These are phyloP conservation scores for Brienomyrus longianalis DNA, from an alignment of 2,113 vertebrate genomes.

Conservation along the genomic window DNA sequence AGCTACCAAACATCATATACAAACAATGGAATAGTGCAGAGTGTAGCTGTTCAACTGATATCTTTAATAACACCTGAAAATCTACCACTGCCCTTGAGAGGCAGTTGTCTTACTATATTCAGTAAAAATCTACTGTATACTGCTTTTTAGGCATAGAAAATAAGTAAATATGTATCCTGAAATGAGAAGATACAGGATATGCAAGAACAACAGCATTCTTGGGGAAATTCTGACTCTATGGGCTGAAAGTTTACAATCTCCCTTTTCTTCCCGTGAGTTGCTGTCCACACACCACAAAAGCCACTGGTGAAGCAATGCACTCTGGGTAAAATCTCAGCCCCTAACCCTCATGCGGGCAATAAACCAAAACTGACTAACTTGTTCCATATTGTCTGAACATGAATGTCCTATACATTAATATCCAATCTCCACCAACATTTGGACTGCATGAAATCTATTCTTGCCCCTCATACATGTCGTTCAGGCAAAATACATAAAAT, in stretches of 20 bases:
- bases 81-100: neutral
- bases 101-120: neutral
- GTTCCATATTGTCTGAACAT: neutral
- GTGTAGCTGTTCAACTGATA: neutral
- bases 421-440: neutral
- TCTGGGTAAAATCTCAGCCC: neutral
- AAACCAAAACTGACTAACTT: neutral
- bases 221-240: neutral
- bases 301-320: neutral
- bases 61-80: neutral
- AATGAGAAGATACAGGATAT: neutral
- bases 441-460: neutral
- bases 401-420: neutral
- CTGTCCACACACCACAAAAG: neutral
- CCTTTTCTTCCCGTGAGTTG: neutral
- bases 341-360: neutral
- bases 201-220: neutral
- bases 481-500: neutral
- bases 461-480: neutral
- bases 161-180: neutral
- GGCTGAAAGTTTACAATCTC: neutral
- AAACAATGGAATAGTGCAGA: neutral
- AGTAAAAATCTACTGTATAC: neutral
- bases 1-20: neutral
- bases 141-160: neutral